A percentile compares a stretch with the other conserved stretches of the same genome.
These are phyloP conservation scores for Melieria crassipennis DNA, from an alignment of 2,888 invertebrate species.

Conservation along the genomic window DNA sequence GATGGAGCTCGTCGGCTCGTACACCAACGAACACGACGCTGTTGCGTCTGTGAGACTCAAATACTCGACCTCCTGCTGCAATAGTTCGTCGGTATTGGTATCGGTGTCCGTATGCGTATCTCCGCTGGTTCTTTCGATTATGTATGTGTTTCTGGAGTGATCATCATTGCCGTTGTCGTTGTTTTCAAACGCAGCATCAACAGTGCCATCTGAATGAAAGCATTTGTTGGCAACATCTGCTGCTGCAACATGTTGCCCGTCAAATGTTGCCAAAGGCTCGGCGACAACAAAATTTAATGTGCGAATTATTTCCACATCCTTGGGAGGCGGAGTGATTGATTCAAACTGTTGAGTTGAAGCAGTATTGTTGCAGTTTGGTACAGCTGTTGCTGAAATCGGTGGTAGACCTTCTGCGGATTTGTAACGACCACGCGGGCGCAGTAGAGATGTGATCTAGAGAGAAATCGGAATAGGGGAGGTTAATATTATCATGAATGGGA, in stretches of 20 bases:
- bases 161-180: constrained; percentile 43
- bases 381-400: constrained; percentile 21
- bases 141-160: constrained; percentile 53
- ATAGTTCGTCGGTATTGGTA: constrained; percentile 41
- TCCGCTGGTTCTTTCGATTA: constrained; percentile 46
- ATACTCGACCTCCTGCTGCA: constrained; percentile 48
- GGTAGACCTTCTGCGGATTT: constrained; percentile 44
- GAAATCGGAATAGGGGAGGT: constrained; percentile 6
- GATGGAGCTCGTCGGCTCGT: constrained; percentile 59
- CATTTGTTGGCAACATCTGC: constrained; percentile 6
- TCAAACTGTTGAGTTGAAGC: constrained; percentile 37
- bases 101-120: constrained; percentile 39
- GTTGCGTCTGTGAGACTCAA: constrained; percentile 50
- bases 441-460: constrained; percentile 60
- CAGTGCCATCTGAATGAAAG: background rate
- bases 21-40: constrained; percentile 50
- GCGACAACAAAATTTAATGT: constrained; percentile 57
- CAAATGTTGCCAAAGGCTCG: constrained; percentile 36
- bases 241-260: constrained; percentile 41
- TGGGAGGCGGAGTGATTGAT: constrained; percentile 36
- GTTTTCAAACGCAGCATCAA: constrained; percentile 18
- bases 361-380: constrained; percentile 10
- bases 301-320: constrained; percentile 57
- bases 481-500: background rate
- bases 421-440: constrained; percentile 57